Conservation (phyloP, 2,113 vertebrate species). For the Nibea albiflora region DNA sequence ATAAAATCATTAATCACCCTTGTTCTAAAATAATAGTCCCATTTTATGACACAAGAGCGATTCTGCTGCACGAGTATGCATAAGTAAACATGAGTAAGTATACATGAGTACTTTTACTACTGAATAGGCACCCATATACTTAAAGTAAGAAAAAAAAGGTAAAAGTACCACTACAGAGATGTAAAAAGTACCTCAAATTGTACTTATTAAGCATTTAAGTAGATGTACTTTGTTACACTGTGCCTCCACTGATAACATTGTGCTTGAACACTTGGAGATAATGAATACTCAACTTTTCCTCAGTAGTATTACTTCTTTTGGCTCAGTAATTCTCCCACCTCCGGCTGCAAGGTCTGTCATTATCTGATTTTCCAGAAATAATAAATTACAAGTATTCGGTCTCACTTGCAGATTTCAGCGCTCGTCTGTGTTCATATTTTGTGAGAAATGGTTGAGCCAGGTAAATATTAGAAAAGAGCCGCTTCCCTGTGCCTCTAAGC, state of each 20-base stretch:
- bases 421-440: constrained; percentile 4
- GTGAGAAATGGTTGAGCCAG: neutral
- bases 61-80: too few relatives aligned
- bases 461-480: constrained; percentile 29
- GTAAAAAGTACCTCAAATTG: neutral
- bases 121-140: neutral
- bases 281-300: neutral
- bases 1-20: neutral
- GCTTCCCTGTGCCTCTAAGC: constrained; percentile 25
- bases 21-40: neutral
- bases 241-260: neutral
- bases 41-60: too few relatives aligned
- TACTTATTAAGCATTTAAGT: neutral
- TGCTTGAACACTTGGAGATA: neutral
- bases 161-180: neutral
- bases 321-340: neutral
- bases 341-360: neutral
- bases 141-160: neutral
- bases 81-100: too few relatives aligned
- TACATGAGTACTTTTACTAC: too few relatives aligned
- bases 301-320: neutral
- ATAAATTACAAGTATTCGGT: neutral
- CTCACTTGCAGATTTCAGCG: neutral
- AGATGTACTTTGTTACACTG: neutral
- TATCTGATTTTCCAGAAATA: constrained; percentile 5